Percentiles rank a stretch among this genome's conserved stretches.
These are phyloP conservation scores for Adineta ricciae DNA, from an alignment of 2,888 invertebrate genomes.

Conservation along the genomic window DNA sequence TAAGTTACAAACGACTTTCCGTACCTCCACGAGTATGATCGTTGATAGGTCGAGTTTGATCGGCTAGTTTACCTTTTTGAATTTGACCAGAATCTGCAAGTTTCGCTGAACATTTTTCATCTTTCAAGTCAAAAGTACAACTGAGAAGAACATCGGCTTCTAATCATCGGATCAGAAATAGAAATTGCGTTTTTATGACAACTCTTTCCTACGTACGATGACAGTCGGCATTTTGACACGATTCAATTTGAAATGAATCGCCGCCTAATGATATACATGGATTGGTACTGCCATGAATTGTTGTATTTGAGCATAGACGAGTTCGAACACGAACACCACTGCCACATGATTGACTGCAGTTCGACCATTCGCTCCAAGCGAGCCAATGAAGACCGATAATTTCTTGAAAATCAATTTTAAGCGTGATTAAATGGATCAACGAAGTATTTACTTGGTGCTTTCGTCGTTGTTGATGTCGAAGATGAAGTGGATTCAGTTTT, in stretches of 20 bases:
- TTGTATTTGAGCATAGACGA: not conserved
- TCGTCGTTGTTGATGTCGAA: not conserved
- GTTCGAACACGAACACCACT: slow-evolving; percentile 11
- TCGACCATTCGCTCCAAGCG: slow-evolving; percentile 2
- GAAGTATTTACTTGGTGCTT: not conserved
- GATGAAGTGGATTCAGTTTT: not conserved
- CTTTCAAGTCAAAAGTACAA: not conserved
- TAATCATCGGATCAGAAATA: not conserved
- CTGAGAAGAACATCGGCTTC: not conserved
- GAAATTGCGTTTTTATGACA: not conserved
- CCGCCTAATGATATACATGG: not conserved
- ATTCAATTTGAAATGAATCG: not conserved
- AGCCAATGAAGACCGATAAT: not conserved
- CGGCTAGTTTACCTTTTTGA: not conserved
- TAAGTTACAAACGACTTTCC: not conserved
- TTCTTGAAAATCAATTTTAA: not conserved
- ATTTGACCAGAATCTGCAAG: not conserved
- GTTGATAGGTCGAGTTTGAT: not conserved
- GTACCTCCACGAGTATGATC: not conserved
- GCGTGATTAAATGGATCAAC: not conserved
- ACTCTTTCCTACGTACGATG: not conserved
- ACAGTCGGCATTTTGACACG: not conserved
- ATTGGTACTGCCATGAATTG: not conserved
- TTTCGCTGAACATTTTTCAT: not conserved
- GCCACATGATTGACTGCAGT: slow-evolving; percentile 1